phyloP scores from a whole-genome alignment of 2,113 vertebrate species.

The Turnix velox region DNA sequence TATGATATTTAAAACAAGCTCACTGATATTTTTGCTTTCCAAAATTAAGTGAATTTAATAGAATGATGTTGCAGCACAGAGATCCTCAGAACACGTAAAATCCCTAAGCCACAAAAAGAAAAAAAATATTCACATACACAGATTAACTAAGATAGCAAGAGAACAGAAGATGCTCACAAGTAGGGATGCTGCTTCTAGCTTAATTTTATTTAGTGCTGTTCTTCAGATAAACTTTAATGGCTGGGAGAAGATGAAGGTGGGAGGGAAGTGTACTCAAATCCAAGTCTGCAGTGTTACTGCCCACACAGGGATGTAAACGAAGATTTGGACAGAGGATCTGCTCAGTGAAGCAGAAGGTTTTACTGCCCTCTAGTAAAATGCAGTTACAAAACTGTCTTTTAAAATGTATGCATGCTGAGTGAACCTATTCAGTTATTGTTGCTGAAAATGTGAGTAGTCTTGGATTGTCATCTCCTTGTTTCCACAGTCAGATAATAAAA shows the following conservation, averaged over 20 bases:
- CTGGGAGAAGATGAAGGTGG: constrained; percentile 39
- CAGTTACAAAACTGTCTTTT: constrained; percentile 24
- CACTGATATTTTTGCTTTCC: neutral
- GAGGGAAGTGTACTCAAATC: constrained; percentile 21
- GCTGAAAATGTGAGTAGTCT: constrained; percentile 24
- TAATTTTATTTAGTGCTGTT: neutral
- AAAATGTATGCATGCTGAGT: constrained; percentile 29
- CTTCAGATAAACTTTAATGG: constrained; percentile 37
- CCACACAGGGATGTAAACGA: constrained; percentile 43
- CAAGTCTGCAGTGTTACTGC: constrained; percentile 43
- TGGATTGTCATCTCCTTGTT: constrained; percentile 38
- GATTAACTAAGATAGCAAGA: neutral
- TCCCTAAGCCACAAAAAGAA: neutral
- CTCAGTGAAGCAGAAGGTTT: constrained; percentile 45
- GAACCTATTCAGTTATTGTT: constrained; percentile 32
- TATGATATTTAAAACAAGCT: neutral
- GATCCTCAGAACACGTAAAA: neutral
- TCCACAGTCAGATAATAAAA: neutral
- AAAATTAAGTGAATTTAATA: neutral
- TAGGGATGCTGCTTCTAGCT: neutral
- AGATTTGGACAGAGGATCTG: constrained; percentile 42
- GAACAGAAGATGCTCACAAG: neutral
- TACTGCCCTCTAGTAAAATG: constrained; percentile 70
- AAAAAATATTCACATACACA: neutral
- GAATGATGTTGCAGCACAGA: neutral